phyloP scores from a whole-genome alignment of 2,113 vertebrate species.

The Panthera tigris region DNA sequence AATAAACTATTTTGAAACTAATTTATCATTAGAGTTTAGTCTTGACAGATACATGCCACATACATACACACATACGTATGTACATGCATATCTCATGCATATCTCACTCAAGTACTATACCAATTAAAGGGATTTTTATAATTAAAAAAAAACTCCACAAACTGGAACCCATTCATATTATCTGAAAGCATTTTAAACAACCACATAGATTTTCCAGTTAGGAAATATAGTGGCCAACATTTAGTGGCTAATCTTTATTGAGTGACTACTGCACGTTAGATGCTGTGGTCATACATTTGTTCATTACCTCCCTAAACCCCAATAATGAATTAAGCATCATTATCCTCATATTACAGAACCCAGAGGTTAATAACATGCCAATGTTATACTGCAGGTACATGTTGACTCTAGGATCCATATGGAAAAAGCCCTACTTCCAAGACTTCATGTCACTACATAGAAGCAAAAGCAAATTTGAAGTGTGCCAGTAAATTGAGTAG shows the following conservation, averaged over 20 bases:
- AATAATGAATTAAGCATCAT: background rate
- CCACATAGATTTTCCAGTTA: background rate
- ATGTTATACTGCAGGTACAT: background rate
- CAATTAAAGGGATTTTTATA: background rate
- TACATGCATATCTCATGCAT: background rate
- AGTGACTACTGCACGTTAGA: background rate
- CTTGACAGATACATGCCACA: background rate
- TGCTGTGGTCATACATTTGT: background rate
- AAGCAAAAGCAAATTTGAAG: background rate
- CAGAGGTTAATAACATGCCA: background rate
- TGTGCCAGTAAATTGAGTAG: background rate
- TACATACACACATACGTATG: background rate
- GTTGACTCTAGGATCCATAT: background rate
- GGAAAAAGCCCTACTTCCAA: background rate
- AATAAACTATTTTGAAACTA: background rate
- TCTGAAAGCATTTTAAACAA: background rate
- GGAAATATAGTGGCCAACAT: background rate
- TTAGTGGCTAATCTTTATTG: background rate
- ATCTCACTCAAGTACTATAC: background rate
- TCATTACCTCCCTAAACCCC: background rate
- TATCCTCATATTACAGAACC: background rate
- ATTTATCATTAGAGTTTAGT: background rate
- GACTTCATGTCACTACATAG: background rate
- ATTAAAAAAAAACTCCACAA: background rate
- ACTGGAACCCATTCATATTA: background rate